Evolutionary conservation across 2,113 vertebrate species (phyloP), one percentile per base, ranked within the genome.

Genomic region (Alethe diademata): DNA sequence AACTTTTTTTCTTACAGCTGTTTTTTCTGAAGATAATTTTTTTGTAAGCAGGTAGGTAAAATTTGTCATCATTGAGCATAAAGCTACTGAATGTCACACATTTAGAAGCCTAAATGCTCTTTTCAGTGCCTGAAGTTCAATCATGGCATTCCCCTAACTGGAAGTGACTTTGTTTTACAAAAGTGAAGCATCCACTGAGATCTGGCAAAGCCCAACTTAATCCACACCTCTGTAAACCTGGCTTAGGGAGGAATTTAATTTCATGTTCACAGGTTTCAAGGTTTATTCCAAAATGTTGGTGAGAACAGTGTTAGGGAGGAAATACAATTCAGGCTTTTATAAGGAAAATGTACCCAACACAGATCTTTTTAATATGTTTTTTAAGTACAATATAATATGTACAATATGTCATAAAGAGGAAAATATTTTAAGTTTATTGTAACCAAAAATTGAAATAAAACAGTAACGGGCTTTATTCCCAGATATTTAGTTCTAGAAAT

Each of bases 351-450:
- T 92, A 86, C 85, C 83, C 90, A 70, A 53, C 19, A 29, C 76
- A 88, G 90, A 94, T 73, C 43, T 71, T 57, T 84, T 90, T 82
- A 81, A 51, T 91, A 45, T 69, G 53, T 78, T 79, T 81, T 92
- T 72, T 40, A 87, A 95, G 82, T 93, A 88, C 81, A 90, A 65
- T 82, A 95, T 96, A 96, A 97, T 96, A 75, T 36, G 92, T 96
- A 94, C 82, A 97, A 81, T 90, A 94, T 95, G 95, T 95, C 83
- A 97, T 86, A 93, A 93, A 90, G 73, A 86, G 85, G 89, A 96
- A 92, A 95, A 94, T 95, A 94, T 96, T 96, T 93, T 78, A 91
- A 95, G 92, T 95, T 97, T 96, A 94, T 95, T 97, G 95, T 93
- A 96, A 96, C 94, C 93, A 90, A 95, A 92, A 93, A 91, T 91